A percentile compares a stretch with the other conserved stretches of the same genome.
These are phyloP conservation scores for Drosophila affinis DNA, from an alignment of 2,888 invertebrate genomes.

Conservation along the genomic window DNA sequence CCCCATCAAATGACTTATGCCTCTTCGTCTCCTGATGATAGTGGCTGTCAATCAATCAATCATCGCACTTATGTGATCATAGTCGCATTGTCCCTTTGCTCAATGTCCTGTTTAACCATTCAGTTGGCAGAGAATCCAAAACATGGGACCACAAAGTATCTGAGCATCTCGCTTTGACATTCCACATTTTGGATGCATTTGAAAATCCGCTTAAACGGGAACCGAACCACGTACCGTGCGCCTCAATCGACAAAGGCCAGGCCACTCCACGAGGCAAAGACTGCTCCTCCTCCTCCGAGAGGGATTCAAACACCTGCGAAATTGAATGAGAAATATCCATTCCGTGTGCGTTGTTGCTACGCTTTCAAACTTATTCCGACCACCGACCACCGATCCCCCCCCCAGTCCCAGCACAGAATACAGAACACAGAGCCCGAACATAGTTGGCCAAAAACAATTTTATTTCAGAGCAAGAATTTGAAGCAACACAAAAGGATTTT, in stretches of 20 bases:
- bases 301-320: conserved; percentile 71
- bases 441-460: conserved; percentile 73
- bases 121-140: background rate
- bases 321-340: conserved; percentile 75
- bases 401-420: conserved; percentile 8
- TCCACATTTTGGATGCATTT: conserved; percentile 48
- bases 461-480: conserved; percentile 63
- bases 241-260: conserved; percentile 51
- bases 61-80: background rate
- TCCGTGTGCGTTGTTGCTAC: conserved; percentile 51
- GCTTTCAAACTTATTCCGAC: conserved; percentile 58
- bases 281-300: conserved; percentile 36
- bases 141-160: conserved; percentile 17
- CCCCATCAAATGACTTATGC: too few species aligned
- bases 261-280: conserved; percentile 10
- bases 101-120: background rate
- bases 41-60: background rate
- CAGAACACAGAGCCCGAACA: conserved; percentile 37
- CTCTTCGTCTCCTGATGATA: too few species aligned
- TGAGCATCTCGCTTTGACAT: conserved; percentile 10
- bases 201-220: conserved; percentile 51
- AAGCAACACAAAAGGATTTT: conserved; percentile 60
- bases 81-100: background rate
- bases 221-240: conserved; percentile 46
- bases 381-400: conserved; percentile 14